Base-by-base conservation (phyloP, 1,140 invertebrate genomes). In the Homarus americanus region DNA sequence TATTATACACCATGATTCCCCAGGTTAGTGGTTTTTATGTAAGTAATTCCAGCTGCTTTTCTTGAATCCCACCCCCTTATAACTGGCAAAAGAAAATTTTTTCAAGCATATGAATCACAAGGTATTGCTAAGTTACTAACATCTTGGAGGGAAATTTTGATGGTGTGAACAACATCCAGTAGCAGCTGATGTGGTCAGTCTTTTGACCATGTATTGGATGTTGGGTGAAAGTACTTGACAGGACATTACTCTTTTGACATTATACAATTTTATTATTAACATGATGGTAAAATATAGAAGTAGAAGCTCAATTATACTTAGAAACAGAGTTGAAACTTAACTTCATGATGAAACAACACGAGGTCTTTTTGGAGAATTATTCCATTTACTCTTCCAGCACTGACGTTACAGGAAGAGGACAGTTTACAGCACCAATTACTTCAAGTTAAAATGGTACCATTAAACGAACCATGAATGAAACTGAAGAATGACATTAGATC, bases 21-120 rank as follows among this genome's bases (percentile, higher is more conserved):
- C 82, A 83, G 82, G 82, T 83, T 83, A 83, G 82, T 83, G 82
- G n/a, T 79, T 79, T 28, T 79, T 79, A 49, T 69, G 32, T 41
- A 12, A 40, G 38, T 53, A 66, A 69, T 66, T 63, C 38, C 82
- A 83, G 15, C 82, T 66, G 82, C 63, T 66, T 83, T 69, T 12
- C 38, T 34, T 41, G 63, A 41, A 24, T 69, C 63, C 82, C 63
- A 63, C 15, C 28, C 53, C 79, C 49, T 38, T 82, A 38, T 28
- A 36, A 24, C 44, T 63, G n/a, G 36, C 79, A 69, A 69, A 69
- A 28, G 9, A 28, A 24, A 69, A 32, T 69, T 32, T 63, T 32
- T 69, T 28, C 32, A 32, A 28, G 63, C 63, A 69, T 69, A 32
- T 69, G 24, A 32, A 28, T 32, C 63, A 32, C 40, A 73, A 34